Percentiles rank a stretch among this genome's conserved stretches.
Evolutionary conservation across 2,797 vertebrate species (phyloP).

Genomic region (Dermochelys coriacea): DNA sequence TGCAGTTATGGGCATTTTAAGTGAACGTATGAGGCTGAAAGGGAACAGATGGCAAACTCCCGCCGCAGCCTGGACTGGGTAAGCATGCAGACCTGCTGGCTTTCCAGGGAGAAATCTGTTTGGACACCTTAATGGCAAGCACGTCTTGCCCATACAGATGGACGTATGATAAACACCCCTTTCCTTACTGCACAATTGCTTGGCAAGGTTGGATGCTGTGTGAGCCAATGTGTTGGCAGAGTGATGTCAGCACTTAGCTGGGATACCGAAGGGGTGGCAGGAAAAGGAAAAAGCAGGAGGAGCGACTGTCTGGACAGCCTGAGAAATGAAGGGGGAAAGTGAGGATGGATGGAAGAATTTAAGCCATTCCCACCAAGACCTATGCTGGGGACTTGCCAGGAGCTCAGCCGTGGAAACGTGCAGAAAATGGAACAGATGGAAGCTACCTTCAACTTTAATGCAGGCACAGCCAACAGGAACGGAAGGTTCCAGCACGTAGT

Average conservation of each 20-base stretch:
- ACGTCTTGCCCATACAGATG: constrained; percentile 8
- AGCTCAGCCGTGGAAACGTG: background rate
- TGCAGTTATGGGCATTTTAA: constrained; percentile 57
- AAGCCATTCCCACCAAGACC: constrained; percentile 56
- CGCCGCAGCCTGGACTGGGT: constrained; percentile 45
- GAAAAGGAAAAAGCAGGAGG: constrained; percentile 37
- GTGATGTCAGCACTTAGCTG: constrained; percentile 21
- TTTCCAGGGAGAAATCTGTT: constrained; percentile 70
- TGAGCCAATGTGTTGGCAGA: constrained; percentile 41
- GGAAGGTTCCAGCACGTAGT: background rate
- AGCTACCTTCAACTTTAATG: background rate
- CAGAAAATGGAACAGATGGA: background rate
- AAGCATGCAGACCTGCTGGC: constrained; percentile 42
- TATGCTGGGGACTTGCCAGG: constrained; percentile 63
- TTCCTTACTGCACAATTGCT: background rate
- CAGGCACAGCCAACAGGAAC: background rate
- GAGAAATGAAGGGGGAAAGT: constrained; percentile 61
- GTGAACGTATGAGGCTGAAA: constrained; percentile 70
- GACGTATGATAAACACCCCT: constrained; percentile 44
- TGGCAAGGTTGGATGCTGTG: background rate
- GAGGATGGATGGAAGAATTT: constrained; percentile 61
- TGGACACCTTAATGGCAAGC: constrained; percentile 71
- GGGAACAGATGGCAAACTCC: constrained; percentile 65
- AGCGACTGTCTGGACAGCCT: constrained; percentile 63
- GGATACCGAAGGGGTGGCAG: constrained; percentile 3